Evolutionary conservation across 2,888 invertebrate genomes (phyloP).

Genomic region (Drosophila acutilabella): DNA sequence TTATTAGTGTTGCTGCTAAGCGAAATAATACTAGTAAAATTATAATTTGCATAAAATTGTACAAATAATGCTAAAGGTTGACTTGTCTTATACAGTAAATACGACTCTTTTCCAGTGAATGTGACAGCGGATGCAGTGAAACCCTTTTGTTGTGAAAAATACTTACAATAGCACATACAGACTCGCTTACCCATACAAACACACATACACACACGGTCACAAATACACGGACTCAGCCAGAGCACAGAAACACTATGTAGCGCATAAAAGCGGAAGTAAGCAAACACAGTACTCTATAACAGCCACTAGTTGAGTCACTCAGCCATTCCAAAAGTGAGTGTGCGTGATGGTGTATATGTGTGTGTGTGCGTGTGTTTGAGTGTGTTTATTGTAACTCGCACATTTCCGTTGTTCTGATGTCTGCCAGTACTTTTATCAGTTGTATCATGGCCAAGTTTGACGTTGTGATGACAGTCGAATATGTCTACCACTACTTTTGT

Average conservation of each 20-base stretch:
- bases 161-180: constrained; percentile 29
- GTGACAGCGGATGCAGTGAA: constrained; percentile 57
- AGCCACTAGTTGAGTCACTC: constrained; percentile 57
- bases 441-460: constrained; percentile 70
- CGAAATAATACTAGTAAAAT: neutral
- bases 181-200: constrained; percentile 1
- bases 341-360: constrained; percentile 21
- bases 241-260: constrained; percentile 14
- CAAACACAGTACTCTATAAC: constrained; percentile 51
- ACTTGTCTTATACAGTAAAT: constrained; percentile 64
- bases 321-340: constrained; percentile 21
- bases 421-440: constrained; percentile 64
- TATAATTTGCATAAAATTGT: constrained; percentile 12
- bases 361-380: constrained; percentile 25
- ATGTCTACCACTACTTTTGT: constrained; percentile 61
- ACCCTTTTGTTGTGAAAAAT: constrained; percentile 35
- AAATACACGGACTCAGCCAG: neutral
- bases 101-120: constrained; percentile 37
- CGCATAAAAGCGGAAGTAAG: constrained; percentile 68
- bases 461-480: constrained; percentile 56
- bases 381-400: constrained; percentile 62
- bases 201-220: constrained; percentile 17
- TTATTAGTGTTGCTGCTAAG: too few relatives aligned
- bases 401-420: constrained; percentile 62
- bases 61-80: constrained; percentile 40